These are phyloP conservation scores for Aleiodes leptofemur DNA, from an alignment of 2,888 invertebrate genomes.

Conservation along the genomic window DNA sequence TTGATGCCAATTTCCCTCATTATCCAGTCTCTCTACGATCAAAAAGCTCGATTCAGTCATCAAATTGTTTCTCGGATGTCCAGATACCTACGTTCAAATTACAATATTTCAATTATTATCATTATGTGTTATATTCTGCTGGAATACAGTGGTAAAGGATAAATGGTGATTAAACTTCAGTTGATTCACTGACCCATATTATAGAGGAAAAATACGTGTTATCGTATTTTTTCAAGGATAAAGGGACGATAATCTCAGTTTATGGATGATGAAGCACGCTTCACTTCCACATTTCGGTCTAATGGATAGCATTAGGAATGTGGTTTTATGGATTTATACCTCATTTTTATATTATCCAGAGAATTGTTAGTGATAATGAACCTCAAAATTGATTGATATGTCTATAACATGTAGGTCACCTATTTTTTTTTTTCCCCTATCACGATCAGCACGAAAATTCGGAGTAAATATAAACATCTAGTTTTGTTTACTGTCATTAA, in stretches of 20 bases:
- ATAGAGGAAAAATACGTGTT: constrained; percentile 19
- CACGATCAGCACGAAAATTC: too few species aligned
- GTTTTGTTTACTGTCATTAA: too few species aligned
- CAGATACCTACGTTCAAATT: constrained; percentile 79
- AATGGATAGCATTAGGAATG: constrained; percentile 38
- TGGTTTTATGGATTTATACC: neutral
- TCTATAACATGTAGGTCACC: too few species aligned
- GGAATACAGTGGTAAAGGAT: too few species aligned
- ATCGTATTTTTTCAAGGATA: constrained; percentile 44
- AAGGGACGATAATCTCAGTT: constrained; percentile 46
- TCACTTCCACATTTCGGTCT: constrained; percentile 11
- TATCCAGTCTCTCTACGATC: constrained; percentile 81
- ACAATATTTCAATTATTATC: constrained; percentile 27
- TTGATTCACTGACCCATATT: neutral
- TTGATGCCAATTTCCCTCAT: constrained; percentile 82
- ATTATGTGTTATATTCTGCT: neutral
- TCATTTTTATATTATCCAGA: neutral
- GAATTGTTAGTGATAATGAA: neutral
- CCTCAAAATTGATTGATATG: too few species aligned
- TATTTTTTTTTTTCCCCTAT: too few species aligned
- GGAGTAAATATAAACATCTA: too few species aligned
- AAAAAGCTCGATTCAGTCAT: constrained; percentile 86
- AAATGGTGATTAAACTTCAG: too few species aligned
- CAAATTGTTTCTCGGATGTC: constrained; percentile 88
- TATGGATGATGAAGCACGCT: constrained; percentile 37